Base-by-base conservation (phyloP, 1,140 invertebrate species). In the Chionoecetes opilio region DNA sequence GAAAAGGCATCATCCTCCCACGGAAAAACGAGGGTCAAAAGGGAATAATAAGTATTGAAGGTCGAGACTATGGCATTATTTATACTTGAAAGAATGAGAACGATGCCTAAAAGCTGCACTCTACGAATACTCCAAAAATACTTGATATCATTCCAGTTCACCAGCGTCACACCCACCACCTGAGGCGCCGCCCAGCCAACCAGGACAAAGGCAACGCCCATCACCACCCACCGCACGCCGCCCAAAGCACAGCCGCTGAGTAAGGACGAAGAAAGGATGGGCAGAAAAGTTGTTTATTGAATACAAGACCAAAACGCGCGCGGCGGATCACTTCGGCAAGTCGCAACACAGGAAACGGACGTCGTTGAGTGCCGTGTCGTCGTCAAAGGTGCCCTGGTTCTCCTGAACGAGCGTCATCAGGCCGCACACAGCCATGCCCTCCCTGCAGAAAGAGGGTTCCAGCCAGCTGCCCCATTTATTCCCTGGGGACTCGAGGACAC, bases 351-450 rank as follows among this genome's bases (percentile, higher is more conserved):
- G 92, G 14, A 88, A 93, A 46, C 86, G 87, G 32, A 93, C 93
- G 46, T 93, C 93, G 38, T 93, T 93, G 29, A 93, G 86, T 0
- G 93, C 93, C 26, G 93, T 93, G 86, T 93, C 93, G 34, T 93
- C 93, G 32, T 0, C n/a, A 3, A 93, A 17, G 1, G n/a, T 21
- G 2, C 93, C 93, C 34, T 93, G 93, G 32, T 88, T 29, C 32
- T 93, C 93, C 86, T 93, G 31, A 0, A 93, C 93, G 31, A 26
- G 86, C 34, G 93, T 93, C 84, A 87, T 87, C 46, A 93, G 84
- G 34, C 93, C 93, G 32, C 93, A 93, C 17, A 93, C 46, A 0
- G n/a, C 93, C 86, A 29, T 93, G 0, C n/a, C 53, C 21, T 3
- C 29, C 41, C 84, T 32, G 34, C 93, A 93, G 53, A 29, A 21